phyloP scores from a whole-genome alignment of 2,113 vertebrate genomes.

The Odontophorus gujanensis region DNA sequence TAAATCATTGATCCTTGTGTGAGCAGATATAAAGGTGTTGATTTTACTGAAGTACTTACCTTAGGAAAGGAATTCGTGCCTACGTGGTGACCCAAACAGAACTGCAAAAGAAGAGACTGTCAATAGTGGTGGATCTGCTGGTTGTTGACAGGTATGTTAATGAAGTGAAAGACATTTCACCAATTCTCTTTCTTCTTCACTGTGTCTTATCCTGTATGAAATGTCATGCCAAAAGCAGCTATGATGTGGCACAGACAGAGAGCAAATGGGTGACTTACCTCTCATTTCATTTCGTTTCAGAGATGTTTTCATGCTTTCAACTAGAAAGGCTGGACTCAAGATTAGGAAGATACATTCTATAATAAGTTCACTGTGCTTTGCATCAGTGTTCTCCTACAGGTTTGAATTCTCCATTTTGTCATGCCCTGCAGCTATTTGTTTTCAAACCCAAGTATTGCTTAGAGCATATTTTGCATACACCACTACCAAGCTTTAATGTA shows the following conservation, averaged over 20 bases:
- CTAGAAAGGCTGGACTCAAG: background rate
- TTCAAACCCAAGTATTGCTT: background rate
- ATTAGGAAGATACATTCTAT: background rate
- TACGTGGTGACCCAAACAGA: background rate
- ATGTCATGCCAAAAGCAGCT: background rate
- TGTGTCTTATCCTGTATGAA: background rate
- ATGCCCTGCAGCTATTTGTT: background rate
- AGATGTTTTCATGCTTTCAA: background rate
- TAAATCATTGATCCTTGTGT: background rate
- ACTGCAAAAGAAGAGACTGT: background rate
- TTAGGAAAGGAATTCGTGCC: background rate
- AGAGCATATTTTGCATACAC: background rate
- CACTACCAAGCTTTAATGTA: background rate
- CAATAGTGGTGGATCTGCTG: background rate
- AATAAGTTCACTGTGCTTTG: background rate
- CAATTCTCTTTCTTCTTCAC: background rate
- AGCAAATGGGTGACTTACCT: background rate
- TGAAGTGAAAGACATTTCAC: conserved; percentile 15
- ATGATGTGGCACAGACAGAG: background rate
- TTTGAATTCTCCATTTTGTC: background rate
- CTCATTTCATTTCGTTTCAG: background rate
- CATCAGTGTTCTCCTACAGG: background rate
- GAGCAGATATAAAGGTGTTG: background rate
- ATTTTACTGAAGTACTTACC: background rate
- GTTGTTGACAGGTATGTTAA: conserved; percentile 5